Conservation (phyloP, 2,797 vertebrate genomes). For the Paratrypauchen microcephalus region DNA sequence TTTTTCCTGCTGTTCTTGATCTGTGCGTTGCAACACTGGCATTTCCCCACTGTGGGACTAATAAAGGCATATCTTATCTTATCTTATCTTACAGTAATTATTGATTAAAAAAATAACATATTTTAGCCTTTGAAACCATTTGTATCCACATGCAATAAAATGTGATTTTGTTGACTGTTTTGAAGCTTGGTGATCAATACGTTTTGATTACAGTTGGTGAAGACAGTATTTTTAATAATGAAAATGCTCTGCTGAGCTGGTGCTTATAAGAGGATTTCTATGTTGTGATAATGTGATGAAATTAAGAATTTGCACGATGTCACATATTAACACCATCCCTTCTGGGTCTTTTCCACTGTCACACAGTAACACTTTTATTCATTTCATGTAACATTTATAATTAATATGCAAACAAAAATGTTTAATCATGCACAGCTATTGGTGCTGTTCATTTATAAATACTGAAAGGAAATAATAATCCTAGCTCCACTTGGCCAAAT, state of each 20-base stretch:
- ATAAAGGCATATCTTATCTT: too few relatives aligned
- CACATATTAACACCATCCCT: constrained; percentile 30
- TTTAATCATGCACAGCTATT: not conserved
- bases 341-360: constrained; percentile 17
- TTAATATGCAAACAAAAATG: not conserved
- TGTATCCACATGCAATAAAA: not conserved
- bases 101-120: too few relatives aligned
- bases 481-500: too few relatives aligned
- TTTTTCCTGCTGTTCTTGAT: too few relatives aligned
- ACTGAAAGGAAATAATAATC: too few relatives aligned
- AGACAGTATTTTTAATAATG: constrained; percentile 53
- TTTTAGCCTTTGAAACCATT: not conserved
- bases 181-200: constrained; percentile 5
- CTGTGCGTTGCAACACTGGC: too few relatives aligned
- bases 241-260: constrained; percentile 42
- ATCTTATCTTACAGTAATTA: too few relatives aligned
- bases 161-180: not conserved
- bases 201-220: constrained; percentile 49
- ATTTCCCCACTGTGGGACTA: too few relatives aligned
- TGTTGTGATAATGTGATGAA: constrained; percentile 67
- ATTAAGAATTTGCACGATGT: constrained; percentile 29
- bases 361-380: not conserved
- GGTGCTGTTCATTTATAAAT: not conserved
- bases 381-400: not conserved
- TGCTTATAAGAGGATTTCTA: constrained; percentile 65